Evolutionary conservation across 2,113 vertebrate genomes (phyloP).

Genomic region (Rhinichthys klamathensis): DNA sequence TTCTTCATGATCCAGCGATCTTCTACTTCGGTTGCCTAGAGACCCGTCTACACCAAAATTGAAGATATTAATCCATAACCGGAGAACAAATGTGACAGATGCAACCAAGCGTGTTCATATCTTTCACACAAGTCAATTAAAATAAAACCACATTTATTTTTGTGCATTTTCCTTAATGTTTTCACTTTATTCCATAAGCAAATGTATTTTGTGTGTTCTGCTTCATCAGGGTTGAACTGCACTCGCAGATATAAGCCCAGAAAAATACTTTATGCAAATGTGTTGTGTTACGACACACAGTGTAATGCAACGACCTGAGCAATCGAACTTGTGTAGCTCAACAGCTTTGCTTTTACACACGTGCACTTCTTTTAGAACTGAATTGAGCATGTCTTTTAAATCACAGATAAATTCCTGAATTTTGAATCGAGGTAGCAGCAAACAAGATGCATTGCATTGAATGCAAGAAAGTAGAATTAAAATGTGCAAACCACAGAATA

Average conservation of each 20-base stretch:
- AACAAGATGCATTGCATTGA: background rate
- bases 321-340: too few species aligned
- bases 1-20: background rate
- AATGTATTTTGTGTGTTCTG: background rate
- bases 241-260: background rate
- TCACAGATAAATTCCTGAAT: too few species aligned
- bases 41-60: slow-evolving; percentile 30
- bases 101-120: slow-evolving; percentile 17
- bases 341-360: too few species aligned
- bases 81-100: slow-evolving; percentile 15
- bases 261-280: background rate
- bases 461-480: background rate
- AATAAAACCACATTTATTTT: background rate
- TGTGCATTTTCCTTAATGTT: background rate
- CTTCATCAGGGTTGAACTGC: background rate
- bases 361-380: too few species aligned
- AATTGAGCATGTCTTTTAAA: too few species aligned
- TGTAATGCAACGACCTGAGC: too few species aligned
- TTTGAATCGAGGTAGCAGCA: too few species aligned
- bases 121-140: background rate
- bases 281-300: too few species aligned
- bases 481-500: background rate
- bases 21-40: slow-evolving; percentile 38
- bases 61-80: slow-evolving; percentile 18
- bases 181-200: background rate